A percentile compares a stretch with the other conserved stretches of the same genome.
phyloP scores from a whole-genome alignment of 2,113 vertebrate species.

The Mandrillus leucophaeus region DNA sequence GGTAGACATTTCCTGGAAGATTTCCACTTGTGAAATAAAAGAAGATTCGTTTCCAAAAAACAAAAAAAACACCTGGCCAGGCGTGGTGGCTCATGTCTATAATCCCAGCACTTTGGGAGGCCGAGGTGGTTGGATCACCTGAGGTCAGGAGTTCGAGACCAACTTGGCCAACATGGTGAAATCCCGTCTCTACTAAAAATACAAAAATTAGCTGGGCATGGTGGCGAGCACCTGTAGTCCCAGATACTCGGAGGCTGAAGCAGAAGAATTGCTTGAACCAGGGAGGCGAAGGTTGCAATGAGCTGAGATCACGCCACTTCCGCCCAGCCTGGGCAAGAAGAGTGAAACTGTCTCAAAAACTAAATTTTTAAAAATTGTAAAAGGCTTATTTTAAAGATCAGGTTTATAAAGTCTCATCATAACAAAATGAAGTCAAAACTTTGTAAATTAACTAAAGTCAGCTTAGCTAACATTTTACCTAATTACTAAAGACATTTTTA shows the following conservation, averaged over 20 bases:
- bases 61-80: neutral
- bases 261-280: neutral
- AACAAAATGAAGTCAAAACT: slow-evolving; percentile 12
- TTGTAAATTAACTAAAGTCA: neutral
- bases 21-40: neutral
- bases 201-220: neutral
- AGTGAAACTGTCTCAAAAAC: neutral
- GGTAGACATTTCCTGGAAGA: neutral
- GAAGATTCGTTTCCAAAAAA: neutral
- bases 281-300: neutral
- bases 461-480: neutral
- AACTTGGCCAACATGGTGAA: neutral
- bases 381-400: neutral
- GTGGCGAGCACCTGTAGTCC: neutral
- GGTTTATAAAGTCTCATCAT: neutral
- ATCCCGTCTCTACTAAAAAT: neutral
- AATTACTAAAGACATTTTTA: neutral
- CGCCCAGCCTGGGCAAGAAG: neutral
- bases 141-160: neutral
- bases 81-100: neutral
- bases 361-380: neutral
- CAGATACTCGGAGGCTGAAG: neutral
- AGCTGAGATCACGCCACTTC: neutral
- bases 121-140: neutral
- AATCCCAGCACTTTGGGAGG: neutral